A percentile compares a stretch with the other conserved stretches of the same genome.
Conservation (phyloP, 1,140 invertebrate genomes). For the Nasonia longicornis region DNA sequence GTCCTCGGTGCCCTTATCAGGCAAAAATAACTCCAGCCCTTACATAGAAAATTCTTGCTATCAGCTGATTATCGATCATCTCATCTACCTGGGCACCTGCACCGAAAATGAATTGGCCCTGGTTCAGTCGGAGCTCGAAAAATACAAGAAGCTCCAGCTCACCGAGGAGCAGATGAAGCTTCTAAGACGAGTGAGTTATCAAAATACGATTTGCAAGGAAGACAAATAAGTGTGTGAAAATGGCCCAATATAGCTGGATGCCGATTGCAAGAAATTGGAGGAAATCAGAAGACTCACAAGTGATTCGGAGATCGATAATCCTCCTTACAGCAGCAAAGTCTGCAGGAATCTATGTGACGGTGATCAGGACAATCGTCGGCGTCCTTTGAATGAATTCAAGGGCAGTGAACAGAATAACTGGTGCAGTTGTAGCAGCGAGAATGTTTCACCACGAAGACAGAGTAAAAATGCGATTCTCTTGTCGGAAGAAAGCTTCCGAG, state of each 20-base stretch:
- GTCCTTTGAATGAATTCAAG: too few relatives aligned
- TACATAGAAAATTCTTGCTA: slow-evolving; percentile 53
- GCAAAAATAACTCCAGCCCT: slow-evolving; percentile 28
- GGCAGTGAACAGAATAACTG: background rate
- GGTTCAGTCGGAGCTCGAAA: slow-evolving; percentile 50
- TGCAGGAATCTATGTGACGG: too few relatives aligned
- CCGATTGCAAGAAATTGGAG: background rate
- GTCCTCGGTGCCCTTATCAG: background rate
- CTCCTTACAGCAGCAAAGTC: too few relatives aligned
- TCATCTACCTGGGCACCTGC: slow-evolving; percentile 52
- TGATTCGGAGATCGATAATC: background rate
- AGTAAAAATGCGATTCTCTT: background rate
- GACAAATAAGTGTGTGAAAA: too few relatives aligned
- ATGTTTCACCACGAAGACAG: background rate
- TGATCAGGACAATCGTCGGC: too few relatives aligned
- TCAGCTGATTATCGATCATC: slow-evolving; percentile 54
- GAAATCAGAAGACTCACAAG: background rate
- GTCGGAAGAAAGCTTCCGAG: background rate
- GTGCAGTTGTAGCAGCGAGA: background rate
- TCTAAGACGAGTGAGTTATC: slow-evolving; percentile 40
- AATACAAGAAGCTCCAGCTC: slow-evolving; percentile 55
- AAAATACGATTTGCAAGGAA: too few relatives aligned
- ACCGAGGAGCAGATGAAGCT: slow-evolving; percentile 54
- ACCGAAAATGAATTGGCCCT: slow-evolving; percentile 54
- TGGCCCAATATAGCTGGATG: background rate